phyloP scores from a whole-genome alignment of 2,888 invertebrate genomes.

The Eledone cirrhosa region DNA sequence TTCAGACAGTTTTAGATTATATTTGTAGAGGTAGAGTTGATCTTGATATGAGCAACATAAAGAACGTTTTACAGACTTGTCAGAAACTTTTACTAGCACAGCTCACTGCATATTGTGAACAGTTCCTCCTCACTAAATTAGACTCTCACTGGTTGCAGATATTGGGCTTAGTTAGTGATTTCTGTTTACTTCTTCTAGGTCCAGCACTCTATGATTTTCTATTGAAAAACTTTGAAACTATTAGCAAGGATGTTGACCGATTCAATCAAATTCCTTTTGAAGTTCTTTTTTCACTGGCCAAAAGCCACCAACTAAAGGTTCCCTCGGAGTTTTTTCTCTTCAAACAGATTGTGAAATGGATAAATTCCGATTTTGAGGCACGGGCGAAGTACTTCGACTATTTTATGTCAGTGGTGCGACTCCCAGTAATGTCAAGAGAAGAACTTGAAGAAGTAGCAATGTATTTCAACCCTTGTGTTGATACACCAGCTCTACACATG shows the following conservation, averaged over 20 bases:
- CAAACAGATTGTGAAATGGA: conserved; percentile 14
- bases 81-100: background rate
- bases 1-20: background rate
- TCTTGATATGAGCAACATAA: background rate
- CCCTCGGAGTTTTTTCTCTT: conserved; percentile 10
- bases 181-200: background rate
- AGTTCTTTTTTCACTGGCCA: conserved; percentile 4
- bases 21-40: background rate
- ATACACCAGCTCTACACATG: conserved; percentile 10
- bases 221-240: conserved; percentile 7
- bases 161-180: background rate
- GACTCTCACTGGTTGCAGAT: conserved; percentile 1
- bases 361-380: conserved; percentile 8
- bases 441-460: conserved; percentile 26
- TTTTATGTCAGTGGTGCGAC: background rate
- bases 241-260: background rate
- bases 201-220: background rate
- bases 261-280: background rate
- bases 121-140: conserved; percentile 1
- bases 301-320: background rate
- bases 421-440: background rate
- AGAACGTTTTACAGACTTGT: background rate
- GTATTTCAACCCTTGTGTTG: conserved; percentile 1
- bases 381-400: background rate
- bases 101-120: background rate